Conservation (phyloP, 1,140 invertebrate species). For the Eumeta japonica region DNA sequence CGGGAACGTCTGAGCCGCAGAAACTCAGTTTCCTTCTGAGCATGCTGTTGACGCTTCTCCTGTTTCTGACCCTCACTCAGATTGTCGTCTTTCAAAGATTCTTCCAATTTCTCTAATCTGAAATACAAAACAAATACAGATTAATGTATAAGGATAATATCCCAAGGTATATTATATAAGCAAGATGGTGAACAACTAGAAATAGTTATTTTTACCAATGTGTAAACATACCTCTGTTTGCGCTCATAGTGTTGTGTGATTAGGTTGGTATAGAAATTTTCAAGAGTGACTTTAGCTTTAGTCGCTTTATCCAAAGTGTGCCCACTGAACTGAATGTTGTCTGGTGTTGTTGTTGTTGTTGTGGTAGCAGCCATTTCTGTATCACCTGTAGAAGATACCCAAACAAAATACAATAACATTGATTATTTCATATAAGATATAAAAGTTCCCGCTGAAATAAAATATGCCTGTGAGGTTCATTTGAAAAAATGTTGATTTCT, state of each 20-base stretch:
- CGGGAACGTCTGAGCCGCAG: slow-evolving; percentile 92
- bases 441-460: no score
- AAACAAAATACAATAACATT: background rate
- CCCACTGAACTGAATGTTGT: slow-evolving; percentile 87
- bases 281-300: slow-evolving; percentile 97
- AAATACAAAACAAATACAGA: no score
- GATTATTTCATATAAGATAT: no score
- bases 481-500: background rate
- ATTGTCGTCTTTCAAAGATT: slow-evolving; percentile 91
- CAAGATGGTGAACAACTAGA: background rate
- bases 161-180: background rate
- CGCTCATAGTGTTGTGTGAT: slow-evolving; percentile 96
- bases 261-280: slow-evolving; percentile 99
- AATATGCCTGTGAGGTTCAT: no score
- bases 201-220: background rate
- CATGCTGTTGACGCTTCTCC: slow-evolving; percentile 91
- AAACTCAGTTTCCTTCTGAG: slow-evolving; percentile 97
- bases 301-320: slow-evolving; percentile 98
- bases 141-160: no score
- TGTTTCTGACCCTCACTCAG: slow-evolving; percentile 81
- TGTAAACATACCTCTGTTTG: slow-evolving; percentile 76
- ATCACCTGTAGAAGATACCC: slow-evolving; percentile 31
- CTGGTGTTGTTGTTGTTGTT: no score
- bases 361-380: slow-evolving; percentile 63
- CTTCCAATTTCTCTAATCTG: slow-evolving; percentile 86